phyloP scores from a whole-genome alignment of 2,113 vertebrate species.

The Lagopus leucura region DNA sequence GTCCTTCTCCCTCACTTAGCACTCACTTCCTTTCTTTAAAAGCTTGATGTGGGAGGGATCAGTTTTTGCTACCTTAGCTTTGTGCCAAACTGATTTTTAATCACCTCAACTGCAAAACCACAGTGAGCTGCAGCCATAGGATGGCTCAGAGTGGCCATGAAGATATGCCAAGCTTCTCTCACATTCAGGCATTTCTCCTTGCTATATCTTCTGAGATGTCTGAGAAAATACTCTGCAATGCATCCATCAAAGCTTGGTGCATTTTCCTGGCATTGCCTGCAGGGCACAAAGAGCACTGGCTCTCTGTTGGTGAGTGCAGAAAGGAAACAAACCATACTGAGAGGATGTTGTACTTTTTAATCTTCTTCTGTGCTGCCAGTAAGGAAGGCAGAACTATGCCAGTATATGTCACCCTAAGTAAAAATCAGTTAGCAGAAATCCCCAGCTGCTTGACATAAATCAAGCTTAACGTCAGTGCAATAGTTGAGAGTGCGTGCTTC shows the following conservation, averaged over 20 bases:
- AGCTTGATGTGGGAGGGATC: neutral
- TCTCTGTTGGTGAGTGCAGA: neutral
- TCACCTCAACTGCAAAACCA: neutral
- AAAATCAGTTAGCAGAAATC: neutral
- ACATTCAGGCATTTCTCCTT: neutral
- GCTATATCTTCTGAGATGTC: neutral
- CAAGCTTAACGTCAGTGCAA: neutral
- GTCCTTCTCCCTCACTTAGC: neutral
- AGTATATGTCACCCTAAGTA: neutral
- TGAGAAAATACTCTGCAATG: neutral
- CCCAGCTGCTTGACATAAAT: neutral
- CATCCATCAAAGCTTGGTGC: neutral
- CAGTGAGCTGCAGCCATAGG: neutral
- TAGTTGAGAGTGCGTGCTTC: neutral
- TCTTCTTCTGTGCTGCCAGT: neutral
- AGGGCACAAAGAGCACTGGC: neutral
- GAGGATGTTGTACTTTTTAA: neutral
- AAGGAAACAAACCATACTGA: neutral
- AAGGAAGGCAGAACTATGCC: neutral
- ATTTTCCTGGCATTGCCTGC: neutral
- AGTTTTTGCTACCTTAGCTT: neutral
- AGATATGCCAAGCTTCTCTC: neutral
- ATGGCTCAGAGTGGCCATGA: neutral
- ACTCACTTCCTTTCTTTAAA: neutral
- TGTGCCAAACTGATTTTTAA: neutral